These are phyloP conservation scores for Theocolax elegans DNA, from an alignment of 1,140 invertebrate species.

Conservation along the genomic window DNA sequence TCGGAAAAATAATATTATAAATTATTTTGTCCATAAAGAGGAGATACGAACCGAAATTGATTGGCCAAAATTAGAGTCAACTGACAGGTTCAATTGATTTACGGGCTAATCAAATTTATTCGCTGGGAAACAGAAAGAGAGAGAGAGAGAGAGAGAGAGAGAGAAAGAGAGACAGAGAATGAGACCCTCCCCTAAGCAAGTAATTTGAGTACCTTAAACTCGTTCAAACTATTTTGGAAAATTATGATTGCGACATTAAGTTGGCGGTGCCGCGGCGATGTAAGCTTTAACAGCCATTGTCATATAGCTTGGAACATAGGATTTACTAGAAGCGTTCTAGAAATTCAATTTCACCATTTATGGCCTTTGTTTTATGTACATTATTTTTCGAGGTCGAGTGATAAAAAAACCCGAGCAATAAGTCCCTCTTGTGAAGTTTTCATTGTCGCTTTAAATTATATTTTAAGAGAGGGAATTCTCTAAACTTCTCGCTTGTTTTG, in stretches of 20 bases:
- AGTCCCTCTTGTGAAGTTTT: constrained; percentile 1
- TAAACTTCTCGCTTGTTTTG: background rate
- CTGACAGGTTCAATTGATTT: constrained; percentile 27
- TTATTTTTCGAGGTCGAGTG: constrained; percentile 1
- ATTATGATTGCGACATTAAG: constrained; percentile 37
- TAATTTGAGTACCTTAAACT: constrained; percentile 5
- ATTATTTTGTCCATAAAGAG: constrained; percentile 15
- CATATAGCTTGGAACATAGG: background rate
- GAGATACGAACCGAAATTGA: constrained; percentile 11
- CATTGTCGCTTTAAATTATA: constrained; percentile 24
- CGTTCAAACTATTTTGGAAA: constrained; percentile 34
- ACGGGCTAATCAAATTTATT: constrained; percentile 28
- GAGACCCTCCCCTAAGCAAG: background rate
- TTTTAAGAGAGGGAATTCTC: background rate
- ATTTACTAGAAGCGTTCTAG: constrained; percentile 23
- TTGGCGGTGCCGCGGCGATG: background rate
- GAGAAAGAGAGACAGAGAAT: too few relatives aligned
- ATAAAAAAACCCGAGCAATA: background rate
- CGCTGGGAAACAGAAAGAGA: background rate
- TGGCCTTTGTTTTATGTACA: background rate
- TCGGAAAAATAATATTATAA: constrained; percentile 16
- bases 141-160: background rate
- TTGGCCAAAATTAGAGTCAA: constrained; percentile 5
- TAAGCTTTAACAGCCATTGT: constrained; percentile 12
- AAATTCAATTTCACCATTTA: constrained; percentile 35